These are phyloP conservation scores for Agrochola circellaris DNA, from an alignment of 2,888 invertebrate genomes.

Conservation along the genomic window DNA sequence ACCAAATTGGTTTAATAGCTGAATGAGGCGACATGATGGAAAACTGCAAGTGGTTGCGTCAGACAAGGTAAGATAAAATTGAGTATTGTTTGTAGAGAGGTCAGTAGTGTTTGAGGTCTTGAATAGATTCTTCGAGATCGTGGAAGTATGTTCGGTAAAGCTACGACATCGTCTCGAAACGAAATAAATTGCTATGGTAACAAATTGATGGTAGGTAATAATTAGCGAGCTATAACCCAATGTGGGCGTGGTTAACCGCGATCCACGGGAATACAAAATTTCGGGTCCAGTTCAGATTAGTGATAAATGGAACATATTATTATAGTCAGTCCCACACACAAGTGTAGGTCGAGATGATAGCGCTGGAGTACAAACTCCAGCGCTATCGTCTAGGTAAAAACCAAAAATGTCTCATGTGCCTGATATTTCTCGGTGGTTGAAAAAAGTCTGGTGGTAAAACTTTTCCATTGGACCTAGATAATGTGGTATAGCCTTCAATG, in stretches of 20 bases:
- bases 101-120: slow-evolving; percentile 22
- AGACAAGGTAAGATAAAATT: slow-evolving; percentile 55
- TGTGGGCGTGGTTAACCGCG: background rate
- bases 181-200: background rate
- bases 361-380: too few relatives aligned
- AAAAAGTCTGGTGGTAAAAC: background rate
- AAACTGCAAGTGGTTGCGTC: slow-evolving; percentile 51
- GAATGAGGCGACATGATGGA: slow-evolving; percentile 44
- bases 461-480: background rate
- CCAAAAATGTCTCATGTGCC: background rate
- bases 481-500: background rate
- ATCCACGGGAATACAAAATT: rapidly evolving
- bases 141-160: background rate
- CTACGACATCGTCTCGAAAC: background rate
- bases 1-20: slow-evolving; percentile 54
- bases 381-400: background rate
- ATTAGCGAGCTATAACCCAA: background rate
- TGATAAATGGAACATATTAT: too few relatives aligned
- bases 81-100: slow-evolving; percentile 44
- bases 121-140: slow-evolving; percentile 15
- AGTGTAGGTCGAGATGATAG: too few relatives aligned
- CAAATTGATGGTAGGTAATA: background rate
- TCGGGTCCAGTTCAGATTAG: too few relatives aligned
- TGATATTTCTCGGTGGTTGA: background rate
- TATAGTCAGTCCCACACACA: background rate